Base-by-base conservation (phyloP, 2,113 vertebrate species). In the Chloropsis cyanopogon region DNA sequence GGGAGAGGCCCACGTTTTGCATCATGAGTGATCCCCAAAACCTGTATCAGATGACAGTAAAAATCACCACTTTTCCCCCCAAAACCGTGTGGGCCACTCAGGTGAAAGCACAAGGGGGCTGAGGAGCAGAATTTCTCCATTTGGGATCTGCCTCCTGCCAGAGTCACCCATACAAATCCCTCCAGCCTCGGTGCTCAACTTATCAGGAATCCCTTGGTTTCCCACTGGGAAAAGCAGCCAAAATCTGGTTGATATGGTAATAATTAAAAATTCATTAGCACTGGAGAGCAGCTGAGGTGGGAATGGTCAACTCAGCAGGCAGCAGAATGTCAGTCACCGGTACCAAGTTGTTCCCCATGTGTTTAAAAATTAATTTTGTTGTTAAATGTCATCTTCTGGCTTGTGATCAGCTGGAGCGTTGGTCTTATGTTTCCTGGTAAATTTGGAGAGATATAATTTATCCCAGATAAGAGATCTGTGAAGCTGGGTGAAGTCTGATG, bases 1-100 rank as follows among this genome's bases (percentile, higher is more conserved):
- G 29, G 29, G 29, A 64, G 31, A 31, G 35, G 25, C 47, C 5
- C 1, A 14, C 0, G 0, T 68, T 72, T 64, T 54, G 33, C 5
- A 2, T 20, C 4, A 0, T 31, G 22, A 72, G 17, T 28, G 72
- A 80, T 15, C 7, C 46, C 69, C 39, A 46, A 41, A 1, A 4
- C 72, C 59, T 76, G 22, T 41, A 26, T 76, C 19, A 47, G 20
- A 11, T 2, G 6, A 28, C 41, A 50, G 20, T 56, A 49, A 68
- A 77, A 69, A 20, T 8, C 24, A 35, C 11, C 4, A 1, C 37
- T 28, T 20, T n/a, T 42, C 4, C n/a, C 29, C 53, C 26, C 5
- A 26, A 9, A 80, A 17, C 10, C 39, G 7, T 2, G 5, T 16
- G 28, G 31, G 16, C 16, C 37, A 31, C 47, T 57, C 22, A 13